Conservation (phyloP, 2,113 vertebrate species). For the Pedetes capensis region DNA sequence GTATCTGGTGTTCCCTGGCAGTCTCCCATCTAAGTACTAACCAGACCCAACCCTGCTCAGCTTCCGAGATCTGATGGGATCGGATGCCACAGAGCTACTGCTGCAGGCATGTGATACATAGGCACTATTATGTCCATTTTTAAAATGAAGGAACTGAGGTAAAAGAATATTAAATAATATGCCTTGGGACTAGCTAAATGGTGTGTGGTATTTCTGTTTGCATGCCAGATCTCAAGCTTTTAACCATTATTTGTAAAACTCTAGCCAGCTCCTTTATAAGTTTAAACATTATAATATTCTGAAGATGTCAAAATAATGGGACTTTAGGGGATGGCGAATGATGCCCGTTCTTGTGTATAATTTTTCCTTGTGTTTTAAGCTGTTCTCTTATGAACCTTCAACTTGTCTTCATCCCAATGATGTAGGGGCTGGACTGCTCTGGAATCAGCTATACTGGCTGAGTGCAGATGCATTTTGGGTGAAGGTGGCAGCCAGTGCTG, state of each 20-base stretch:
- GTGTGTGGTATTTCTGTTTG: background rate
- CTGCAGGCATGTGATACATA: background rate
- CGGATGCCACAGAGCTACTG: too few species aligned
- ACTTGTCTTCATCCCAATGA: background rate
- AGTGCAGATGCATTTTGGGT: slow-evolving; percentile 78
- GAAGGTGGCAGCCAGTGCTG: slow-evolving; percentile 79
- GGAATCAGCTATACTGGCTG: slow-evolving; percentile 71
- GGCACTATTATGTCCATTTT: background rate
- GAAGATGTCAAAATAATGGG: background rate
- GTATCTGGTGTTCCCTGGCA: too few species aligned
- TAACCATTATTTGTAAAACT: background rate
- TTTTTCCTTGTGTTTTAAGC: background rate
- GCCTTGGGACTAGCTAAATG: background rate
- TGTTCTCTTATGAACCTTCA: slow-evolving; percentile 39
- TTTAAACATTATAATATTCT: background rate
- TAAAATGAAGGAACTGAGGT: background rate
- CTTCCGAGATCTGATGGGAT: too few species aligned
- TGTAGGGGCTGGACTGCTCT: slow-evolving; percentile 47
- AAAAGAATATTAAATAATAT: background rate
- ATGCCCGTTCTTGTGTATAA: background rate
- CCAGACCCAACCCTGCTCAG: too few species aligned
- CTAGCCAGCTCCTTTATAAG: background rate
- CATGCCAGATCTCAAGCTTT: background rate
- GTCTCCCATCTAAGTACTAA: too few species aligned
- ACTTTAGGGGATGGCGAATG: background rate